Percentiles rank a stretch among this genome's conserved stretches.
phyloP scores from a whole-genome alignment of 2,888 invertebrate genomes.

The Dascillus cervinus region DNA sequence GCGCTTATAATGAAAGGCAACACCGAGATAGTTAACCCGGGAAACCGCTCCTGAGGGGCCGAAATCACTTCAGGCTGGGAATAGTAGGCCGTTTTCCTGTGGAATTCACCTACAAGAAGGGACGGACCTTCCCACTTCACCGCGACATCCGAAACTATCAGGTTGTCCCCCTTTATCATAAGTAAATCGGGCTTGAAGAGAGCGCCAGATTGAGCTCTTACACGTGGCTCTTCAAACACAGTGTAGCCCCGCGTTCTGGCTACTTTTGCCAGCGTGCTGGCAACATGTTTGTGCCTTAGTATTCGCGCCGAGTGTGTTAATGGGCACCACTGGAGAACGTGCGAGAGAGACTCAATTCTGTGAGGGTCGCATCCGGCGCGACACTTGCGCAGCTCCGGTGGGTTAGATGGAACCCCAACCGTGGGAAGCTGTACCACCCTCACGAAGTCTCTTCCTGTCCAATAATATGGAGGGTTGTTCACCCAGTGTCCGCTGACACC shows the following conservation, averaged over 20 bases:
- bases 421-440: slow-evolving; percentile 19
- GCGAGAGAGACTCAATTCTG: slow-evolving; percentile 15
- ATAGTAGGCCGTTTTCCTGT: slow-evolving; percentile 1
- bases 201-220: not conserved
- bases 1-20: slow-evolving; percentile 14
- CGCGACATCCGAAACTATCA: not conserved
- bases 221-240: not conserved
- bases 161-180: not conserved
- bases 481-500: slow-evolving; percentile 6
- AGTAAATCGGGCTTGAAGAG: not conserved
- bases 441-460: slow-evolving; percentile 20
- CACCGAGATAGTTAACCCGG: slow-evolving; percentile 1
- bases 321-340: slow-evolving; percentile 19
- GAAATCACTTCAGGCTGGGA: slow-evolving; percentile 1
- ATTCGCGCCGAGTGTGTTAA: slow-evolving; percentile 16
- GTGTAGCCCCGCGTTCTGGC: too few relatives aligned
- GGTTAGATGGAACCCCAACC: slow-evolving; percentile 20
- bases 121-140: not conserved
- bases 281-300: slow-evolving; percentile 7
- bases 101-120: slow-evolving; percentile 6
- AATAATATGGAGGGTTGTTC: slow-evolving; percentile 14
- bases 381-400: slow-evolving; percentile 10
- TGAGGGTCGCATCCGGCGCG: slow-evolving; percentile 17
- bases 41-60: not conserved
- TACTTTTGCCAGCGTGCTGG: too few relatives aligned